Conservation (phyloP, 2,888 invertebrate genomes). For the Drosophila quasianomalipes region DNA sequence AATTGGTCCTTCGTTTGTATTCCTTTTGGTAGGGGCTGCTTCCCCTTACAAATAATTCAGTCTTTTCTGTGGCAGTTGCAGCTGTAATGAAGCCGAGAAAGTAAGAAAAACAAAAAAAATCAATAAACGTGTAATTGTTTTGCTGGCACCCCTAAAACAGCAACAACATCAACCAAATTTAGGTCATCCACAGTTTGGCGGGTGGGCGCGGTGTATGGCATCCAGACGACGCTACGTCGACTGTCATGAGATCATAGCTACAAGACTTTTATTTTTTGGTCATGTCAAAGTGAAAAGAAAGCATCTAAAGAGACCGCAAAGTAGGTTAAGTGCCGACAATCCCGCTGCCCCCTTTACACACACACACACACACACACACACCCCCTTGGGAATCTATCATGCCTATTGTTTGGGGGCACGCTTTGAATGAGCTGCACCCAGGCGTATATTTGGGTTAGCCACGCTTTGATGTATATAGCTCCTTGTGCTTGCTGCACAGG, state of each 20-base stretch:
- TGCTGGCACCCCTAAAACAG: slow-evolving; percentile 17
- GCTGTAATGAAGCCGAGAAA: slow-evolving; percentile 41
- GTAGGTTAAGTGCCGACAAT: slow-evolving; percentile 71
- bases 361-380: slow-evolving; percentile 8
- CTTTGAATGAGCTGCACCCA: slow-evolving; percentile 49
- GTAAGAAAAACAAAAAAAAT: slow-evolving; percentile 61
- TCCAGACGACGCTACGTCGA: slow-evolving; percentile 1
- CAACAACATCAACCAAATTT: slow-evolving; percentile 26
- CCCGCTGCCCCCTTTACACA: slow-evolving; percentile 1
- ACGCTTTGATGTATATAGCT: slow-evolving; percentile 18
- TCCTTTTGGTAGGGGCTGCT: slow-evolving; percentile 3
- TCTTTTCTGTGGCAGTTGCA: slow-evolving; percentile 70
- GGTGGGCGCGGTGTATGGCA: slow-evolving; percentile 1
- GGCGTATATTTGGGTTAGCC: slow-evolving; percentile 55
- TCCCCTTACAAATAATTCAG: slow-evolving; percentile 28
- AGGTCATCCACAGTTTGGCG: slow-evolving; percentile 42
- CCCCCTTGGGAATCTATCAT: slow-evolving; percentile 35
- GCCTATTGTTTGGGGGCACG: slow-evolving; percentile 19
- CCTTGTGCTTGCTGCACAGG: slow-evolving; percentile 16
- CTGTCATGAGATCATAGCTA: slow-evolving; percentile 65
- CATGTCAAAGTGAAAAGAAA: slow-evolving; percentile 56
- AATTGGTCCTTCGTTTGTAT: slow-evolving; percentile 41
- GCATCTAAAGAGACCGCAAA: slow-evolving; percentile 64
- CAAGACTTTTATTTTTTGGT: slow-evolving; percentile 34
- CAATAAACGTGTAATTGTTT: slow-evolving; percentile 69